Evolutionary conservation across 2,888 invertebrate genomes (phyloP), one percentile per base, ranked within the genome.

Genomic region (Cantharis rufa): DNA sequence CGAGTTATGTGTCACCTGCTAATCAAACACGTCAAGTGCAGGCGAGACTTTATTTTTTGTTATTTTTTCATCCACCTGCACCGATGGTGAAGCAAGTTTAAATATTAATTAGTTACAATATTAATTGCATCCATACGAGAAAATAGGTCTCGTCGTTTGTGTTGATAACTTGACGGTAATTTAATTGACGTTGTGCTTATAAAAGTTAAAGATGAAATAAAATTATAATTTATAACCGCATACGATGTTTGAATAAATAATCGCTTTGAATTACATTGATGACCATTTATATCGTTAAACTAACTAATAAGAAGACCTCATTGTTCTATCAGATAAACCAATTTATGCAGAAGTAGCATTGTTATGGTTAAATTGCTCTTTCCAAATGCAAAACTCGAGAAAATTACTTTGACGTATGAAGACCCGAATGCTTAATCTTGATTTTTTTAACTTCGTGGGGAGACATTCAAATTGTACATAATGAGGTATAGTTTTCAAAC

Each of bases 271-370:
- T 72, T 72, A 48, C 72, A 66, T 61, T 61, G 63, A 66, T 72
- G 66, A 48, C 66, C 72, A 66, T 66, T 66, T 72, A 72, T 21
- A 63, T 72, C 27, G 21, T 72, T 72, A 66, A 64, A 72, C 66
- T 48, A 48, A 48, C 48, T 32, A 72, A 16, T 72, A 72, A 72
- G 66, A 72, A 72, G 72, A 15, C 48, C 72, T 72, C 72, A 66
- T 72, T 72, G 72, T 72, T 66, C 66, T 48, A 72, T 72, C 72
- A 72, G 32, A 66, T 66, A 61, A 64, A 66, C 48, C 72, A 72
- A 32, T 72, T 72, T 72, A 72, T 72, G 64, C 48, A 48, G 48
- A 72, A 66, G 66, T 72, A 66, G 7, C 48, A 48, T 48, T 72
- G 66, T 72, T 72, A 72, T 63, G 18, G 66, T 61, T 66, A 72